Base-by-base conservation (phyloP, 2,888 invertebrate genomes). In the Heliconius erato region DNA sequence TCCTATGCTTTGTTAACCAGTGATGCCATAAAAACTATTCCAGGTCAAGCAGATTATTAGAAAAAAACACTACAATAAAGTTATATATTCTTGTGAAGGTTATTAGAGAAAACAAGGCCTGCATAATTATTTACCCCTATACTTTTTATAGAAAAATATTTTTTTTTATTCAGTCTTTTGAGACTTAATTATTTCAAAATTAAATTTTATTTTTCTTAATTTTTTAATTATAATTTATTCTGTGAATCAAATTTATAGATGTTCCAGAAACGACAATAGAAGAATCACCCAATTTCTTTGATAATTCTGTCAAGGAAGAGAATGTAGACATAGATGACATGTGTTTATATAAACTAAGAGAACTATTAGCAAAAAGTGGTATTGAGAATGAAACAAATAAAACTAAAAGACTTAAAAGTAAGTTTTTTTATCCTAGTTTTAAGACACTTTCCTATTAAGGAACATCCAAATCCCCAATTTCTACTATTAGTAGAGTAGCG, bases 271-370 rank as follows among this genome's bases (percentile, higher is more conserved):
- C 88, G 3, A 86, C 81, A 28, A 86, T 93, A 0, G 93, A 94
- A 86, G 91, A 91, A 71, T 92, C 92, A 84, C 91, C 91, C 40
- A 83, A 85, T 77, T 89, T 87, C 26, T 88, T 90, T 0, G 65
- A 92, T 1, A 89, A 90, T 79, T 82, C 1, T 40, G 79, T 92
- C 7, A 92, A 93, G 85, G 87, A 90, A 79, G 92, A 93, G 86
- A 74, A 88, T 63, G n/a, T 19, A n/a, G 79, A 80, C 19, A 86
- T 88, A 49, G 89, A 89, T 19, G 87, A 87, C 19, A 85, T 89
- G 23, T 87, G 88, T 16, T 83, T 90, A 0, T 87, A 87, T 69
- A 71, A 81, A 59, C 44, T 86, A 0, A 87, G 79, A 74, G 85
- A 81, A 85, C 82, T 83, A 76, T 85, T 69, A 77, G 89, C 85